A percentile compares a stretch with the other conserved stretches of the same genome.
Conservation (phyloP, 2,797 vertebrate species). For the Agapornis canus region DNA sequence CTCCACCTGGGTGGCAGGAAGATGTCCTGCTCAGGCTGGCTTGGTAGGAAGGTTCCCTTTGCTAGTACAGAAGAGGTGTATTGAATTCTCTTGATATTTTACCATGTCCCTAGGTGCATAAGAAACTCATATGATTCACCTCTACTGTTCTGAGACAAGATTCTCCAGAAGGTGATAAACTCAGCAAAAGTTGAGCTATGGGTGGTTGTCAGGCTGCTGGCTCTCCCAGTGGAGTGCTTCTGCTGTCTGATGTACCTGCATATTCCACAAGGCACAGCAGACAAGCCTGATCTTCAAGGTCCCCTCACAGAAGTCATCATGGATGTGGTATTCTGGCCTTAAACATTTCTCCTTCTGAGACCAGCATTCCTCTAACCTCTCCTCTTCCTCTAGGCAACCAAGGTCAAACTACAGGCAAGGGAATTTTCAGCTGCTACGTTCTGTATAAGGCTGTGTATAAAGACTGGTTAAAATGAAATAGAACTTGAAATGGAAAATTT, state of each 20-base stretch:
- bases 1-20: not conserved
- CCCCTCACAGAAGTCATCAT: not conserved
- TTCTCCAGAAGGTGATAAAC: not conserved
- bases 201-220: not conserved
- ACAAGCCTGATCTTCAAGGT: not conserved
- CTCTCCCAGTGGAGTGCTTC: rapidly evolving
- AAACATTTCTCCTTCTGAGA: not conserved
- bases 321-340: not conserved
- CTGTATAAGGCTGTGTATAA: not conserved
- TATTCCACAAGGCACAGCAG: not conserved
- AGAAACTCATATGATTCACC: not conserved
- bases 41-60: not conserved
- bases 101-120: rapidly evolving
- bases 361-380: not conserved
- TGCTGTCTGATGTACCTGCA: rapidly evolving
- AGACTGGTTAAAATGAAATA: not conserved
- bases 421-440: not conserved
- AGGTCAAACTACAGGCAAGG: not conserved
- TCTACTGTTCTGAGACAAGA: not conserved
- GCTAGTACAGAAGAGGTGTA: rapidly evolving
- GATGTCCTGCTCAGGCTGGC: not conserved
- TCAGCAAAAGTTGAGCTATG: rapidly evolving
- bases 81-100: not conserved
- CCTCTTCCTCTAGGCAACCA: not conserved
- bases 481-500: slow-evolving; percentile 10